Base-by-base conservation (phyloP, 2,888 invertebrate genomes). In the Melangyna quadrimaculata region DNA sequence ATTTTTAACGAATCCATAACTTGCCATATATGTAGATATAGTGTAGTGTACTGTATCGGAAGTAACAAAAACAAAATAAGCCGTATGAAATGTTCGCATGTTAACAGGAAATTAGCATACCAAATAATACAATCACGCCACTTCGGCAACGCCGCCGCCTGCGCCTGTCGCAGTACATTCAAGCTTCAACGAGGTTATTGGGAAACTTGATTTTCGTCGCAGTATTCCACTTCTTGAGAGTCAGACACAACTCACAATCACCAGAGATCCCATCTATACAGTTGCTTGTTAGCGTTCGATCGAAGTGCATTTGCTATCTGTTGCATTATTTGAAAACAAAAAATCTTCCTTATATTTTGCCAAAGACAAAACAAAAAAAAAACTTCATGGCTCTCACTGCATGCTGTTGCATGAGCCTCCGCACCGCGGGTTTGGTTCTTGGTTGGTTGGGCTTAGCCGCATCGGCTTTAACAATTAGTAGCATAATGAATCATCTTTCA, bases 401-500 rank as follows among this genome's bases (percentile, higher is more conserved):
- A 65, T 65, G 45, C 8, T 65, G 65, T 32, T 45, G 45, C 45
- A 65, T 65, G 65, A 65, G 32, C 8, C 45, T 65, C 19, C 65
- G 65, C 12, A 65, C 65, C 0, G 65, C 29, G 0, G 65, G 65
- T 8, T 37, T 65, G 8, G 19, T 65, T 29, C 17, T 65, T 4
- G 65, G 45, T 22, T 65, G 65, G 65, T 12, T 65, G 0, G 45
- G 65, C 14, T 8, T 65, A 0, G 65, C 29, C 3, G 10, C 17
- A 3, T 59, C 59, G n/a, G 22, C 22, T 22, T 14, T 59, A 7
- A 37, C 59, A 22, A 59, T 59, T 1, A 59, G 59, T 6, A 22
- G 59, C 37, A n/a, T 8, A 22, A 59, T 59, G 22, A 59, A 37
- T 8, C 59, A 9, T 35, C 35, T 59, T 0, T 7, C 35, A 14